phyloP scores from a whole-genome alignment of 1,140 invertebrate genomes.

The Zaprionus davidi region DNA sequence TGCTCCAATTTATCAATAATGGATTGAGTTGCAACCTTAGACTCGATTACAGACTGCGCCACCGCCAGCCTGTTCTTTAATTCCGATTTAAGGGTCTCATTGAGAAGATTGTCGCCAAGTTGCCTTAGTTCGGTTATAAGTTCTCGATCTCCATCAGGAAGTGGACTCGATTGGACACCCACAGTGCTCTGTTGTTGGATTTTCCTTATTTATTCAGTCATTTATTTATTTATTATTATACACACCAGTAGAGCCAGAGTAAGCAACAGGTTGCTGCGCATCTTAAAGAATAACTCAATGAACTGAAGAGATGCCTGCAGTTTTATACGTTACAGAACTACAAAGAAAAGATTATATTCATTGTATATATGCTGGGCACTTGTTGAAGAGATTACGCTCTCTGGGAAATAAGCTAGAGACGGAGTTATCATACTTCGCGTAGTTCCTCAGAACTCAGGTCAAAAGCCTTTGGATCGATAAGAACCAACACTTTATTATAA shows the following conservation, averaged over 20 bases:
- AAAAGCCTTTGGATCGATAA: slow-evolving; percentile 1
- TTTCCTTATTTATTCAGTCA: neutral
- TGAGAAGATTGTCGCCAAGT: slow-evolving; percentile 9
- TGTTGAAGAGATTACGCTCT: neutral
- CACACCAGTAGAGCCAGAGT: slow-evolving; percentile 4
- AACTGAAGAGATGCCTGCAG: neutral
- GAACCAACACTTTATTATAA: neutral
- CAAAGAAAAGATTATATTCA: slow-evolving; percentile 1
- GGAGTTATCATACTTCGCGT: neutral
- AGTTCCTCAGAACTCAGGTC: neutral
- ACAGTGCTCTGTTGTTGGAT: neutral
- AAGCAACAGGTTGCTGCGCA: slow-evolving; percentile 1
- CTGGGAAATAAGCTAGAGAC: neutral
- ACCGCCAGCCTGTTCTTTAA: slow-evolving; percentile 6
- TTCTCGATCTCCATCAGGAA: slow-evolving; percentile 8
- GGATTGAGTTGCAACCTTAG: neutral
- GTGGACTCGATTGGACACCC: neutral
- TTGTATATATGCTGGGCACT: neutral
- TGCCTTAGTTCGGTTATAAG: neutral
- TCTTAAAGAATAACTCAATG: neutral
- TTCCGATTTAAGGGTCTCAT: slow-evolving; percentile 5
- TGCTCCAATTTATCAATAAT: neutral
- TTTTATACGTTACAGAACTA: slow-evolving; percentile 5
- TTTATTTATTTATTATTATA: neutral
- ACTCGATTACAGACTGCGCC: slow-evolving; percentile 10